Evolutionary conservation across 2,797 vertebrate genomes (phyloP), one percentile per base, ranked within the genome.

Genomic region (Simalia tracyae): DNA sequence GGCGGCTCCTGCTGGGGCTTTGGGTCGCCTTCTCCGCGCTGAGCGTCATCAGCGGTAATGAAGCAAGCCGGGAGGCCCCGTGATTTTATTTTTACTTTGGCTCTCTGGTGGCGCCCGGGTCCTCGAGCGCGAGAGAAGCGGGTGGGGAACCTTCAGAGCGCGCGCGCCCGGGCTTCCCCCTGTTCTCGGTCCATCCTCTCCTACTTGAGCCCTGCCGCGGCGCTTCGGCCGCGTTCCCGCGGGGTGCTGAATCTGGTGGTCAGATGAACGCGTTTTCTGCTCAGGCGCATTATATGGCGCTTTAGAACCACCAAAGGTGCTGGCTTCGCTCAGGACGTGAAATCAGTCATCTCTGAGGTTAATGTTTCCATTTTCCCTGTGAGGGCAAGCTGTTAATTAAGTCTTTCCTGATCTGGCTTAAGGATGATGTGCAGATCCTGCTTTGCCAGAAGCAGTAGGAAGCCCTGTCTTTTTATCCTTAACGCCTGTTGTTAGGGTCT

Each of bases 41-140:
- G 66, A 28, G 93, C 0, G 11, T 94, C 1, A 94, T 87, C 89
- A 87, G 95, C 3, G 85, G 97, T 98, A 95, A 97, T 97, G 94
- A 12, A 46, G 42, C 4, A 2, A 72, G 68, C 68, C 31, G 14
- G 68, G 31, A 8, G 19, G 1, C 64, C 9, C 46, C 3, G 2
- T 2, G 4, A 0, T 15, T 22, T n/a, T 7, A 1, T 2, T 64
- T 24, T 3, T 22, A 4, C 31, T 9, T 22, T 17, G 50, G 3
- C 19, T 17, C n/a, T 2, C 66, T 5, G 10, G 26, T 2, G 68
- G 36, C 36, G 36, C 31, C 72, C 1, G 9, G 8, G 19, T 3
- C 19, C 22, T 3, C 17, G 19, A 10, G 10, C 0, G 22, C 42
- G 8, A 10, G 36, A 10, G 14, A 76, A 31, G 68, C 26, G 14